Evolutionary conservation across 2,113 vertebrate genomes (phyloP).

Genomic region (Odocoileus hemionus): DNA sequence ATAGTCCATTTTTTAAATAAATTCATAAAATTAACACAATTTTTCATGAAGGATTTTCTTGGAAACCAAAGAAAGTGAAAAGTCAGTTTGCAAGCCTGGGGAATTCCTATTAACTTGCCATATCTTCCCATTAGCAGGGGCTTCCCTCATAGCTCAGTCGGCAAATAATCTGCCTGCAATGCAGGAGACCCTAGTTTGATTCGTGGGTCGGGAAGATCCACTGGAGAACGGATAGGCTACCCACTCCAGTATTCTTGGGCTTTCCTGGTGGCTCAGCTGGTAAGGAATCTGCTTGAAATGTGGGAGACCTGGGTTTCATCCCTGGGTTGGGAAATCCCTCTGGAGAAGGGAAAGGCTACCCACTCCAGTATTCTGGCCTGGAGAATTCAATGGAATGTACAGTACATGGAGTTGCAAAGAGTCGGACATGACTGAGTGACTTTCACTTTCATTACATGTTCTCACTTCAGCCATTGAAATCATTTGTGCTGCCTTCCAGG

Average conservation of each 20-base stretch:
- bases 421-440: background rate
- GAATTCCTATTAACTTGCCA: background rate
- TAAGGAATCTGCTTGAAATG: background rate
- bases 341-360: background rate
- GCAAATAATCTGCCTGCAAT: background rate
- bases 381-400: background rate
- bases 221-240: background rate
- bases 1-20: background rate
- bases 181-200: background rate
- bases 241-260: background rate
- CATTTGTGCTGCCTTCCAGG: background rate
- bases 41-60: background rate
- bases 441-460: background rate
- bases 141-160: background rate
- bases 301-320: background rate
- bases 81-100: background rate
- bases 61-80: background rate
- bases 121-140: background rate
- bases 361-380: background rate
- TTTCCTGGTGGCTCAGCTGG: background rate
- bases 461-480: background rate
- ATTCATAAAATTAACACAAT: background rate
- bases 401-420: background rate
- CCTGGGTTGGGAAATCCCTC: background rate
- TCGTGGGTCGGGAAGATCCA: background rate